Conservation (phyloP, 2,113 vertebrate genomes). For the Odocoileus virginianus region DNA sequence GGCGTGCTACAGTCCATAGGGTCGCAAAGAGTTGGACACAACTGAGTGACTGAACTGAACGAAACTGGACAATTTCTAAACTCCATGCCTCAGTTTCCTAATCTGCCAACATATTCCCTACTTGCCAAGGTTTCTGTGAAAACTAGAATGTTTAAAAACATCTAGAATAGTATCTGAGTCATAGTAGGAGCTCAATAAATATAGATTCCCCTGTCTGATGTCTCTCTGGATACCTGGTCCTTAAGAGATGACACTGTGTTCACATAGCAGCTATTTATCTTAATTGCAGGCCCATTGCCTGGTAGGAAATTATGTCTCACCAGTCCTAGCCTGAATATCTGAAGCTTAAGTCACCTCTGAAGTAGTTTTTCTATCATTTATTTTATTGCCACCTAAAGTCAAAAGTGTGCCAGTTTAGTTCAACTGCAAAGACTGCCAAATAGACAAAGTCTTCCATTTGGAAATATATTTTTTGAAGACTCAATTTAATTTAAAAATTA, state of each 20-base stretch:
- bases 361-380: conserved; percentile 39
- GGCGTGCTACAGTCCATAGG: neutral
- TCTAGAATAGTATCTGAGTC: neutral
- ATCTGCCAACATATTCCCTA: neutral
- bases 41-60: neutral
- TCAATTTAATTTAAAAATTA: conserved; percentile 57
- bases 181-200: neutral
- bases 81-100: neutral
- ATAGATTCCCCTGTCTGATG: neutral
- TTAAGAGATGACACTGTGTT: neutral
- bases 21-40: neutral
- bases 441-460: neutral
- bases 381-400: conserved; percentile 44
- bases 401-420: conserved; percentile 18
- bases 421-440: conserved; percentile 27
- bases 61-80: neutral
- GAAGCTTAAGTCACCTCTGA: neutral
- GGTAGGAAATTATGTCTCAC: conserved; percentile 11
- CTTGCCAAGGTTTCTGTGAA: neutral
- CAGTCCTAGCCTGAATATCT: conserved; percentile 16
- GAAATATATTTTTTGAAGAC: conserved; percentile 23
- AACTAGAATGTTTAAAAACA: neutral
- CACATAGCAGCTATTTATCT: neutral
- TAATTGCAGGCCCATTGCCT: neutral
- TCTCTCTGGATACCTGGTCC: neutral